Percentiles rank a stretch among this genome's conserved stretches.
Conservation (phyloP, 2,888 invertebrate genomes). For the Laothoe populi region DNA sequence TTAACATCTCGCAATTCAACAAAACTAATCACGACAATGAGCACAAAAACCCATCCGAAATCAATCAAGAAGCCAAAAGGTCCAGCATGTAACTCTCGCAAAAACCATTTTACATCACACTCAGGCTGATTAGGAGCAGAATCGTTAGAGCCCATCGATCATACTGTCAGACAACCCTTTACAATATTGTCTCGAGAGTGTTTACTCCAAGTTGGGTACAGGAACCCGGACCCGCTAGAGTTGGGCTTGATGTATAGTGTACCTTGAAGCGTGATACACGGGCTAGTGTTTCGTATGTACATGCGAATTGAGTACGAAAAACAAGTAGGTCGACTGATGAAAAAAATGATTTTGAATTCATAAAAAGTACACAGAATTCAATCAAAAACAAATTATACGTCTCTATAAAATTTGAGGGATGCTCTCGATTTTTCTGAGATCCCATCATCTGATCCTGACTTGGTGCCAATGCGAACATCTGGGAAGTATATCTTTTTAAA, state of each 20-base stretch:
- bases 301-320: background rate
- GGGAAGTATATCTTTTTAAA: no score
- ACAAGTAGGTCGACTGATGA: no score
- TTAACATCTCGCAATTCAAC: background rate
- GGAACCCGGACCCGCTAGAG: slow-evolving; percentile 33
- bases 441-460: no score
- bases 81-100: slow-evolving; percentile 19
- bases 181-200: slow-evolving; percentile 40
- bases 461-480: no score
- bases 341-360: no score
- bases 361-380: no score
- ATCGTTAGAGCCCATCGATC: slow-evolving; percentile 45
- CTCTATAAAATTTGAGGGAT: no score
- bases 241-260: slow-evolving; percentile 41
- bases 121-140: slow-evolving; percentile 43
- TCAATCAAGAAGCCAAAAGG: slow-evolving; percentile 10
- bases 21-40: background rate
- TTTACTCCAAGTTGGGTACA: slow-evolving; percentile 39
- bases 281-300: background rate
- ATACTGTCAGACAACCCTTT: slow-evolving; percentile 45
- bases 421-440: no score
- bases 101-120: slow-evolving; percentile 28
- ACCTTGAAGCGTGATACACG: slow-evolving; percentile 31
- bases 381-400: no score
- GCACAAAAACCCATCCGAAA: slow-evolving; percentile 13